These are phyloP conservation scores for Echinarachnius parma DNA, from an alignment of 53 echinoderm and acorn worm species.

Conservation along the genomic window DNA sequence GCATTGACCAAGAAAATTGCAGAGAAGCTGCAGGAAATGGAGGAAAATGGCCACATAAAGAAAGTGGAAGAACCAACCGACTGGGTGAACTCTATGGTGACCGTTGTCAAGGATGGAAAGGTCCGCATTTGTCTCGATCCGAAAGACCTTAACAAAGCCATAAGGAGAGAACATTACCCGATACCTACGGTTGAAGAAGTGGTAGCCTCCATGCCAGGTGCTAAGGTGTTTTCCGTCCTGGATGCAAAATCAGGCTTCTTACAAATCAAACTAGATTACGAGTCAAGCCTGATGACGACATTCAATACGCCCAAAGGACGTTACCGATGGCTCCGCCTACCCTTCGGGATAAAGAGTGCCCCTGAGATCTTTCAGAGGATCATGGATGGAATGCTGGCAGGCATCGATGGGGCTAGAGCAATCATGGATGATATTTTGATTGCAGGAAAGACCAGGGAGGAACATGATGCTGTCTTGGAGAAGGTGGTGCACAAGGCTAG, in stretches of 20 bases:
- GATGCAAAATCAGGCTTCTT: conserved; percentile 54
- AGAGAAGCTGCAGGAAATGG: conserved; percentile 43
- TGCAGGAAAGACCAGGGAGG: background rate
- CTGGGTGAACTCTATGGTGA: conserved; percentile 61
- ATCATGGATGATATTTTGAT: conserved; percentile 61
- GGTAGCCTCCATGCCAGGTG: conserved; percentile 28
- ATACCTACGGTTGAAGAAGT: conserved; percentile 43
- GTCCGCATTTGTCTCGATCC: conserved; percentile 51
- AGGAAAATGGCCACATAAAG: conserved; percentile 45
- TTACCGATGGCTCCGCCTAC: conserved; percentile 49
- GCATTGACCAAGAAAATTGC: conserved; percentile 44
- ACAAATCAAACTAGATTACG: conserved; percentile 49
- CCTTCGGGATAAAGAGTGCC: conserved; percentile 62
- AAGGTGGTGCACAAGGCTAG: too few species aligned
- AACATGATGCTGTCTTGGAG: conserved; percentile 42
- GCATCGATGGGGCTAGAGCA: conserved; percentile 33
- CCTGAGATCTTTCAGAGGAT: conserved; percentile 63
- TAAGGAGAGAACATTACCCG: conserved; percentile 40
- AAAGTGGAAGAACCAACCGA: conserved; percentile 59
- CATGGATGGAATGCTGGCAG: conserved; percentile 51
- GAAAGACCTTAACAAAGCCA: conserved; percentile 50
- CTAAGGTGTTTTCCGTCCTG: conserved; percentile 40
- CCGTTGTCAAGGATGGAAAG: conserved; percentile 41
- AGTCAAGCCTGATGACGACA: conserved; percentile 46
- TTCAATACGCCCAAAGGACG: conserved; percentile 56